phyloP scores from a whole-genome alignment of 2,888 invertebrate species.

The Caenorhabditis afra region DNA sequence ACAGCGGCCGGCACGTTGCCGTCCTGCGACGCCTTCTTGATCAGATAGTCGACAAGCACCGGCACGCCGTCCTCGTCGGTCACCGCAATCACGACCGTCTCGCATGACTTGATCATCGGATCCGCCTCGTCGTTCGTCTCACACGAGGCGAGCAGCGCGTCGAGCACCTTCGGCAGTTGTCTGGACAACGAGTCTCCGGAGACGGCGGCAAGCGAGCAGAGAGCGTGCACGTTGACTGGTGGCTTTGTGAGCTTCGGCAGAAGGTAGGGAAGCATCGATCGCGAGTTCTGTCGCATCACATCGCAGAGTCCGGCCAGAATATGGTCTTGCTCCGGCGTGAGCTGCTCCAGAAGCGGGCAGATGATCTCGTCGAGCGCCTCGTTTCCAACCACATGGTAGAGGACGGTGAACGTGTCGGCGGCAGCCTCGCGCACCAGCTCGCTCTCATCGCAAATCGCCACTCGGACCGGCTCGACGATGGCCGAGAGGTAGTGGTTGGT shows the following conservation, averaged over 20 bases:
- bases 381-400: conserved; percentile 94
- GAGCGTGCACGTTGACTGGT: conserved; percentile 90
- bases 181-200: conserved; percentile 88
- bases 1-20: conserved; percentile 88
- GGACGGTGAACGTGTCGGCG: conserved; percentile 95
- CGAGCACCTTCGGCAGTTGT: conserved; percentile 92
- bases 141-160: conserved; percentile 86
- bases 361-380: conserved; percentile 95
- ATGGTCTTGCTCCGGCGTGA: conserved; percentile 88
- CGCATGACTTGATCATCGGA: conserved; percentile 72
- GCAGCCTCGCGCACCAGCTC: conserved; percentile 89
- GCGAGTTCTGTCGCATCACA: conserved; percentile 95
- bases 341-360: conserved; percentile 89
- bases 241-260: conserved; percentile 90
- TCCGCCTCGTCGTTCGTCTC: conserved; percentile 68
- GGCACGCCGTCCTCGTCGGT: conserved; percentile 89
- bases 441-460: conserved; percentile 89
- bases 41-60: conserved; percentile 90
- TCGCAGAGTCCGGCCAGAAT: conserved; percentile 95
- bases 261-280: conserved; percentile 90
- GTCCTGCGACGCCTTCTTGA: conserved; percentile 87
- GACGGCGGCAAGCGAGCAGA: conserved; percentile 93
- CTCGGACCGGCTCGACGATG: conserved; percentile 89
- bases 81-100: conserved; percentile 89
- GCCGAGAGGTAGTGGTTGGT: conserved; percentile 68